Percentiles rank a stretch among this genome's conserved stretches.
Conservation (phyloP, 2,797 vertebrate genomes). For the Pseudochromis fuscus region DNA sequence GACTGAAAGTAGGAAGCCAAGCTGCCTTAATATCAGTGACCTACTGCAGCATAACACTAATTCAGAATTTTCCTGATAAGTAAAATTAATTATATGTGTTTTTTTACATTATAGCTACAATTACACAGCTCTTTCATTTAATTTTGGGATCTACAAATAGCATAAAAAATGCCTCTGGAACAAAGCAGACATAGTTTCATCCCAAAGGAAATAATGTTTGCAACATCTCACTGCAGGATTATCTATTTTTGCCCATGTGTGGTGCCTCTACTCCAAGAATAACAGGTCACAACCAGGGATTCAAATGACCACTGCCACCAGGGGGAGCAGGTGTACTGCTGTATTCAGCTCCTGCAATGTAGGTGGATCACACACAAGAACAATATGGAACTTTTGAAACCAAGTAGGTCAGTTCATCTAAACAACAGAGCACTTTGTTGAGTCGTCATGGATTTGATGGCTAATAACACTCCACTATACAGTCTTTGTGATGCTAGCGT, state of each 20-base stretch:
- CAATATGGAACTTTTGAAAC: not conserved
- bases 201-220: too few relatives aligned
- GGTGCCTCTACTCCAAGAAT: not conserved
- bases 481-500: not conserved
- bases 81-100: not conserved
- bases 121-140: not conserved
- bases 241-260: not conserved
- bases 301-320: constrained; percentile 64
- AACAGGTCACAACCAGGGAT: constrained; percentile 1
- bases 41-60: not conserved
- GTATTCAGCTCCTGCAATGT: constrained; percentile 14
- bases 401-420: not conserved
- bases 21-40: constrained; percentile 7
- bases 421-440: not conserved
- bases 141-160: not conserved
- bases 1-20: constrained; percentile 17
- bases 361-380: not conserved
- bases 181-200: not conserved
- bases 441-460: not conserved
- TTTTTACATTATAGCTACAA: not conserved
- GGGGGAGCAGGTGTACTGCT: constrained; percentile 75
- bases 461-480: too few relatives aligned
- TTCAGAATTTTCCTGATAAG: not conserved
- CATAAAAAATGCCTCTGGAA: not conserved
- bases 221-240: not conserved